phyloP scores from a whole-genome alignment of 2,113 vertebrate species.

The Leptodactylus fuscus region DNA sequence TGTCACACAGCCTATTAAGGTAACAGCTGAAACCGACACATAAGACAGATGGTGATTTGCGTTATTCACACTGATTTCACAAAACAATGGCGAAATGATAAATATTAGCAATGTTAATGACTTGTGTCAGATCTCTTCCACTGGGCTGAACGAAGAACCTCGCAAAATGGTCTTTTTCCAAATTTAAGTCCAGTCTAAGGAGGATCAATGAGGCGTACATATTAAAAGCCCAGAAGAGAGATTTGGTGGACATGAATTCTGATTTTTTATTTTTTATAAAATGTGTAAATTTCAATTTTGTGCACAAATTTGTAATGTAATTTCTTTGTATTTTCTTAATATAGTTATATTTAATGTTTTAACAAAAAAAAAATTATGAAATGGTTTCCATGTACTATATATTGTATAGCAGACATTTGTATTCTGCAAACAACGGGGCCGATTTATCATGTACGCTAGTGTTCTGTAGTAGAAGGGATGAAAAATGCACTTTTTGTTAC shows the following conservation, averaged over 20 bases:
- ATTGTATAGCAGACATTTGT: not conserved
- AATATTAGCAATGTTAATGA: slow-evolving; percentile 21
- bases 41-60: not conserved
- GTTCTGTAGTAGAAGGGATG: no score
- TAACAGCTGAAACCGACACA: no score
- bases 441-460: no score
- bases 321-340: not conserved
- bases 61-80: slow-evolving; percentile 34
- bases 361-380: not conserved
- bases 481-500: no score
- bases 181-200: not conserved
- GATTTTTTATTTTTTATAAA: not conserved
- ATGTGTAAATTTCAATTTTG: not conserved
- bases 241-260: not conserved
- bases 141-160: not conserved
- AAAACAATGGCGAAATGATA: slow-evolving; percentile 12
- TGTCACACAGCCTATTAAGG: not conserved
- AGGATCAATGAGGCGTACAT: no score
- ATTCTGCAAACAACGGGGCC: no score
- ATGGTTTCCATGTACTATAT: no score
- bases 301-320: not conserved
- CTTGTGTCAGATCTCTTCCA: slow-evolving; percentile 1
- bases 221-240: not conserved
- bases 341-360: not conserved
- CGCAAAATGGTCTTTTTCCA: no score